Base-by-base conservation (phyloP, 2,888 invertebrate genomes). In the Deilephila porcellus region DNA sequence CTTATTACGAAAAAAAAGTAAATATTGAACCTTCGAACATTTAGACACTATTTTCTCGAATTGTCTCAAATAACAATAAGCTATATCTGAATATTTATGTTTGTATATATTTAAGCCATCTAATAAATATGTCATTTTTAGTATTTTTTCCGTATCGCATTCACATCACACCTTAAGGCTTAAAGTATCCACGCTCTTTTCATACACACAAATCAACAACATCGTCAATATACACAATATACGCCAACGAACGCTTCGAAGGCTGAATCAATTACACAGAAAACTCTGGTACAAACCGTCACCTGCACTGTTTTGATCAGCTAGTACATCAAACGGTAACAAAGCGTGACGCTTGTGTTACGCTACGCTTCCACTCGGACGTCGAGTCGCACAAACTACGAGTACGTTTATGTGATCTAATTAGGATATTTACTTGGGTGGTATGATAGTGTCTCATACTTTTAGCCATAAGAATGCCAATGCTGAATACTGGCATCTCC, bases 271-370 rank as follows among this genome's bases (percentile, higher is more conserved):
- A 19, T 52, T 67, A 45, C n/a, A 37, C 8, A 64, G 64, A 64
- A 64, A 20, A 25, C 8, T 5, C 53, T 56, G 7, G 59, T 53
- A 71, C 34, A 56, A n/a, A 71, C 56, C 70, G 56, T 71, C 73
- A 71, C 73, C 63, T 73, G 73, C 63, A 63, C 60, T 73, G 37
- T 73, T 71, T 53, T 73, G 63, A 73, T 71, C 71, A 71, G 70
- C 62, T 63, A 67, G 71, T 76, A 74, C 63, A 74, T 73, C 29
- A 76, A 74, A 74, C 73, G 75, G 53, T 71, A 79, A 78, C 76
- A 73, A 74, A 74, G 75, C 79, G 75, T 79, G 76, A 78, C 80
- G 25, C 67, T 63, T 64, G 29, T 73, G 81, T 78, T 75, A 78
- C 76, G 80, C 73, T 75, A 80, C 77, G 76, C 71, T 78, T 76